phyloP scores from a whole-genome alignment of 2,888 invertebrate genomes.

The Harpalus rubripes region DNA sequence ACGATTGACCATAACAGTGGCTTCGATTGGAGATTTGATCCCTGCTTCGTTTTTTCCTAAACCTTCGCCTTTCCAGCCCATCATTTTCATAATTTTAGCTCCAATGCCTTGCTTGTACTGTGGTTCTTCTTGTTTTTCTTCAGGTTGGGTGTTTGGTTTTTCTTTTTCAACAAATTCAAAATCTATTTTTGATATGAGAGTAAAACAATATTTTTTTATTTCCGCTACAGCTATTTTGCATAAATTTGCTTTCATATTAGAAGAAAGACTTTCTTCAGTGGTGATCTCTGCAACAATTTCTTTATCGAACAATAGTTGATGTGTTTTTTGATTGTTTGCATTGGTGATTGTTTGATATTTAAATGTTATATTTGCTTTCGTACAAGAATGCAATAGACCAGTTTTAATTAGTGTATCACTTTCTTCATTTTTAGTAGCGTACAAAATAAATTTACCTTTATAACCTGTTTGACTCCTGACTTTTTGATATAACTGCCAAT shows the following conservation, averaged over 20 bases:
- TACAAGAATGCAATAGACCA: not conserved
- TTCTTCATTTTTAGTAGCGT: not conserved
- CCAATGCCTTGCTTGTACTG: not conserved
- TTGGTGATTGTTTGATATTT: not conserved
- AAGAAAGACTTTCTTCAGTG: not conserved
- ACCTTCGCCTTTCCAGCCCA: slow-evolving; percentile 59
- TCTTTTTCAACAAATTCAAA: slow-evolving; percentile 10
- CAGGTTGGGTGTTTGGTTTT: not conserved
- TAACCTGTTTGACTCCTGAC: not conserved
- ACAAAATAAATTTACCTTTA: slow-evolving; percentile 14
- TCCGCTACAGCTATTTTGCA: not conserved
- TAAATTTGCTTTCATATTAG: not conserved
- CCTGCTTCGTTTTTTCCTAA: slow-evolving; percentile 54
- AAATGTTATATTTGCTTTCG: not conserved
- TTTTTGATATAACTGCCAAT: slow-evolving; percentile 13
- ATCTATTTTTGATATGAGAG: slow-evolving; percentile 1
- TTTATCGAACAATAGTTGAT: slow-evolving; percentile 11
- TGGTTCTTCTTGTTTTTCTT: not conserved
- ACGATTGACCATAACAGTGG: not conserved
- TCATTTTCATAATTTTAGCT: slow-evolving; percentile 58
- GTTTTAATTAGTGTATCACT: not conserved
- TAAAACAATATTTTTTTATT: slow-evolving; percentile 59
- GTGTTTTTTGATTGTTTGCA: not conserved
- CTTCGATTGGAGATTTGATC: slow-evolving; percentile 51
- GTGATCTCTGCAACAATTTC: slow-evolving; percentile 3